Conservation (phyloP, 2,113 vertebrate genomes). For the Lampris incognitus region DNA sequence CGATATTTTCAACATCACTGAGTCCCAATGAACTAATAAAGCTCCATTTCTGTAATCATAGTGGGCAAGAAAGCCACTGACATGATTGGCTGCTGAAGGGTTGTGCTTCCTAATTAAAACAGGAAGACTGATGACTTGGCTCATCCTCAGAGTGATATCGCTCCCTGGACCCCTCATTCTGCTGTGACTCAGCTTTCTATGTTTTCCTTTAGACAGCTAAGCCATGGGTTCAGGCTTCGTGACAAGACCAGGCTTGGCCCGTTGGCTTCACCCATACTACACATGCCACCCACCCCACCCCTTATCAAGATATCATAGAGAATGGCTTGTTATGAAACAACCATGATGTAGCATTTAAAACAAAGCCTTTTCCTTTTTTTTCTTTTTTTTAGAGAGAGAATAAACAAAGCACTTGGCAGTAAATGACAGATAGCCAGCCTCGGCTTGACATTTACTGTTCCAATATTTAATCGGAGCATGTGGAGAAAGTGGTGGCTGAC, state of each 20-base stretch:
- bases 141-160: conserved; percentile 67
- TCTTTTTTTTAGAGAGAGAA: neutral
- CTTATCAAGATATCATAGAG: conserved; percentile 44
- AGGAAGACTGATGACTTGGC: conserved; percentile 71
- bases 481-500: conserved; percentile 61
- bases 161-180: conserved; percentile 37
- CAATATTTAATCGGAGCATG: conserved; percentile 39
- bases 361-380: conserved; percentile 18
- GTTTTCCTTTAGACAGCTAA: conserved; percentile 72
- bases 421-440: conserved; percentile 41
- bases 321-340: conserved; percentile 63
- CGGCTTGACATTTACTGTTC: conserved; percentile 44
- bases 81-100: conserved; percentile 58
- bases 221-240: conserved; percentile 41
- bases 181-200: conserved; percentile 72
- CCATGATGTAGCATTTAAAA: conserved; percentile 57
- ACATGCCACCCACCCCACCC: conserved; percentile 11
- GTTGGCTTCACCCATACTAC: conserved; percentile 44
- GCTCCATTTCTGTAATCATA: conserved; percentile 48
- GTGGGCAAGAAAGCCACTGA: conserved; percentile 64
- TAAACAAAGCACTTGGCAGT: conserved; percentile 44
- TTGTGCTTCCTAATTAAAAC: conserved; percentile 71
- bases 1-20: conserved; percentile 25
- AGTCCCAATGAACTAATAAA: conserved; percentile 30
- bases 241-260: conserved; percentile 48